A percentile compares a stretch with the other conserved stretches of the same genome.
These are phyloP conservation scores for Dicyrtoma fusca DNA, from an alignment of 2,888 invertebrate genomes.

Conservation along the genomic window DNA sequence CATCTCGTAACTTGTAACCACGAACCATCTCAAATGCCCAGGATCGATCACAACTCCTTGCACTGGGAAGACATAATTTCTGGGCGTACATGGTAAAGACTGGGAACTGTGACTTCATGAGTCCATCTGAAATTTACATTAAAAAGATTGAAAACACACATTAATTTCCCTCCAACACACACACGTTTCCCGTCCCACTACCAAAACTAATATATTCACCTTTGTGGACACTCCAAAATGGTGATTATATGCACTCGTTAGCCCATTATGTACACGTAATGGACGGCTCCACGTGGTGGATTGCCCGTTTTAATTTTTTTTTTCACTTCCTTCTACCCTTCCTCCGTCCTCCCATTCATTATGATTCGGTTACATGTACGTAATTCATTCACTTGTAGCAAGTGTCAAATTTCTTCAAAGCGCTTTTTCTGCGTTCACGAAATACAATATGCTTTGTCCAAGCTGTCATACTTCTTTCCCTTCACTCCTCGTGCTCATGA, in stretches of 20 bases:
- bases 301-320: no score
- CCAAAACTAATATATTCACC: neutral
- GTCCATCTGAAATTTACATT: conserved; percentile 56
- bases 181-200: neutral
- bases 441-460: no score
- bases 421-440: no score
- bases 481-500: no score
- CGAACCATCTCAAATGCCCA: conserved; percentile 61
- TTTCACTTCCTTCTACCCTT: no score
- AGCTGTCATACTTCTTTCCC: no score
- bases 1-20: conserved; percentile 58
- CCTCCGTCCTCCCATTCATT: no score
- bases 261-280: no score
- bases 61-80: conserved; percentile 58
- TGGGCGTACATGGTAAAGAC: conserved; percentile 60
- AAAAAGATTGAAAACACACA: neutral
- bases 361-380: no score
- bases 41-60: conserved; percentile 58
- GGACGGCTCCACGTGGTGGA: no score
- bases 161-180: neutral
- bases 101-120: conserved; percentile 60
- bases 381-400: no score
- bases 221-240: neutral
- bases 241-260: neutral
- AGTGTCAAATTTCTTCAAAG: no score